Evolutionary conservation across 2,888 invertebrate species (phyloP).

Genomic region (Melinaea menophilus): DNA sequence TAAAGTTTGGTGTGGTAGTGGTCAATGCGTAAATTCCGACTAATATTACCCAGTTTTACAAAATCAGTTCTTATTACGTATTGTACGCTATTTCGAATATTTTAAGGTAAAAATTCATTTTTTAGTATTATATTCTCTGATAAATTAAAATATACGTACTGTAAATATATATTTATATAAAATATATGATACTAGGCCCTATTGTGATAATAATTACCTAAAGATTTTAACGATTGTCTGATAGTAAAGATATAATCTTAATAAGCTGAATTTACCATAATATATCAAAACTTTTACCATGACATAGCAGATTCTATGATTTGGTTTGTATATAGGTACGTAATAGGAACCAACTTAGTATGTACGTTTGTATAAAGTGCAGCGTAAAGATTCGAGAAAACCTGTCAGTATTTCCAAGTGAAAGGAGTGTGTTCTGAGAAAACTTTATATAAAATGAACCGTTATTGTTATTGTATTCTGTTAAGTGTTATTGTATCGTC

Average conservation of each 20-base stretch:
- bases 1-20: constrained; percentile 14
- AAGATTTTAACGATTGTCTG: too few species aligned
- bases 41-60: constrained; percentile 31
- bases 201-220: too few species aligned
- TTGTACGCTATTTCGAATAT: background rate
- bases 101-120: too few species aligned
- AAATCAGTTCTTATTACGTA: constrained; percentile 20
- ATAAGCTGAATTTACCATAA: too few species aligned
- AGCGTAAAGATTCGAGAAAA: constrained; percentile 52
- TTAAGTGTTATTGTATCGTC: constrained; percentile 20
- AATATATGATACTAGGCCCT: too few species aligned
- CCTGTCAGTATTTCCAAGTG: constrained; percentile 49
- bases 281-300: too few species aligned
- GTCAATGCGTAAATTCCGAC: constrained; percentile 25
- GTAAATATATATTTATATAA: too few species aligned
- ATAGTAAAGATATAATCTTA: too few species aligned
- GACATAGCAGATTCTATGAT: too few species aligned
- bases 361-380: constrained; percentile 55
- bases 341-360: constrained; percentile 37
- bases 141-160: too few species aligned
- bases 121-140: too few species aligned
- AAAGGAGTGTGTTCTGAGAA: constrained; percentile 46
- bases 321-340: constrained; percentile 31
- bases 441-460: constrained; percentile 20
- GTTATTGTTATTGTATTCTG: constrained; percentile 21